Evolutionary conservation across 2,888 invertebrate genomes (phyloP), one percentile per base, ranked within the genome.

Genomic region (Tetragonisca angustula): DNA sequence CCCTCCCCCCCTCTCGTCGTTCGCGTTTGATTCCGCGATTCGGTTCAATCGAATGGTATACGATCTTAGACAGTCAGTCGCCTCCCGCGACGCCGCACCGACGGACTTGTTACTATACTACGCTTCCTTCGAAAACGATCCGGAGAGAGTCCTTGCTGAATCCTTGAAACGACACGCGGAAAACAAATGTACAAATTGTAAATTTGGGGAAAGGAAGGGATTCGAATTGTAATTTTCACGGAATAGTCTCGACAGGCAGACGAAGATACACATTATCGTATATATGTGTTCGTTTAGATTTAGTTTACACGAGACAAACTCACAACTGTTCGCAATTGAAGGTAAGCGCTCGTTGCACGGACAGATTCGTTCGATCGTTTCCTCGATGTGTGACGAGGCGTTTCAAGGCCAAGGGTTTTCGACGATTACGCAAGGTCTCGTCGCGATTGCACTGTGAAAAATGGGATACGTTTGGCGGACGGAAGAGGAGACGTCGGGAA

Each of bases 41-140:
- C 87, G 87, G 87, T 90, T 89, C 88, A 88, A 91, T 91, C 90
- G 90, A 90, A 90, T 89, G 86, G 81, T 86, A 88, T 84, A 88
- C 89, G 88, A 88, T 89, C 90, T 90, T 91, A 89, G 89, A 89
- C 90, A 86, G 90, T 90, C 91, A 89, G 91, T 92, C 91, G 91
- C 90, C 91, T 87, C 88, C 87, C 87, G 90, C 90, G 90, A 91
- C 90, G 89, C 89, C 83, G 88, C 86, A 85, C 83, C 88, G 88
- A 84, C 89, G 89, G 91, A 89, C 89, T 89, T 27, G 50, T 70
- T 21, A 61, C 27, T 32, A 17, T 67, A 54, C 62, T 70, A 59
- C 52, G 70, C 75, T 79, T 21, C 76, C 70, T 27, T n/a, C 21
- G 49, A n/a, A n/a, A 61, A 24, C 49, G 9, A 17, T 4, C 19